Conservation (phyloP, 2,797 vertebrate species). For the Arctocebus calabarensis region DNA sequence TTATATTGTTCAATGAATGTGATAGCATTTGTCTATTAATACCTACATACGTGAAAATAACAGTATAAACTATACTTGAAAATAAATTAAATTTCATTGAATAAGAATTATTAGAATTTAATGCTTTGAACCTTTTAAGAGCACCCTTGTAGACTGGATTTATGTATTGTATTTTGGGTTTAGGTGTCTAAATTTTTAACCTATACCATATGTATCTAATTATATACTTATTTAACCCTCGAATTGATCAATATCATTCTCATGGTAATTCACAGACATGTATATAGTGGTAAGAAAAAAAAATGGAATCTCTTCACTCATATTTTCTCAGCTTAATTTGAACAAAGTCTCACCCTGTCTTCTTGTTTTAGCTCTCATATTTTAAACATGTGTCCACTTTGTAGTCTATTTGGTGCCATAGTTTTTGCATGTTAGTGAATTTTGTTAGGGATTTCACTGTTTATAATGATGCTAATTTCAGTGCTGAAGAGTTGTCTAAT, state of each 20-base stretch:
- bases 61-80: neutral
- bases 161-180: neutral
- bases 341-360: neutral
- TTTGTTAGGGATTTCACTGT: neutral
- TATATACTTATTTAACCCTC: neutral
- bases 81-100: slow-evolving; percentile 10
- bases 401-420: neutral
- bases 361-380: neutral
- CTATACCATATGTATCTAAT: neutral
- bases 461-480: neutral
- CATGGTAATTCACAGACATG: neutral
- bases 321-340: neutral
- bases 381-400: neutral
- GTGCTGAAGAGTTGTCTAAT: neutral
- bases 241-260: neutral
- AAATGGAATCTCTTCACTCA: neutral
- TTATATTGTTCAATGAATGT: slow-evolving; percentile 31
- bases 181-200: neutral
- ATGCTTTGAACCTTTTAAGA: slow-evolving; percentile 20
- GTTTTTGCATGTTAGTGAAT: neutral
- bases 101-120: neutral
- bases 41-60: slow-evolving; percentile 10
- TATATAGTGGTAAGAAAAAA: neutral
- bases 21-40: neutral
- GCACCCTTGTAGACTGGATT: neutral